A percentile compares a stretch with the other conserved stretches of the same genome.
These are phyloP conservation scores for Cecidostiba fungosa DNA, from an alignment of 2,888 invertebrate species.

Conservation along the genomic window DNA sequence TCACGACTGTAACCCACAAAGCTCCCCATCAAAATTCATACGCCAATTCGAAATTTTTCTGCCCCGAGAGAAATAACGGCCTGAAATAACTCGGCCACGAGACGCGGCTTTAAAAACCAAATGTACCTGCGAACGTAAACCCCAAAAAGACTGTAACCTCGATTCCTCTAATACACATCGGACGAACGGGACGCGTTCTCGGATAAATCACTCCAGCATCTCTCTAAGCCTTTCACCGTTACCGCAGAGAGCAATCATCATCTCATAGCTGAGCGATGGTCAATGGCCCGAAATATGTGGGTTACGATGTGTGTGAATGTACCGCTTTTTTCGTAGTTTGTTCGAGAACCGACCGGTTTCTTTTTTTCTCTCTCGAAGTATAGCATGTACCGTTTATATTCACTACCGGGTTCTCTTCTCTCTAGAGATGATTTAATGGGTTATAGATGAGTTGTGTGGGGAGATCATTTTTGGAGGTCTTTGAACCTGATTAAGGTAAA, in stretches of 20 bases:
- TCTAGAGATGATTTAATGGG: neutral
- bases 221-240: neutral
- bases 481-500: neutral
- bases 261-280: constrained; percentile 32
- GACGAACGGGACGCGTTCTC: neutral
- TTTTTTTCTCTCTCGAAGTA: neutral
- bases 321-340: neutral
- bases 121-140: neutral
- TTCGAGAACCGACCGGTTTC: neutral
- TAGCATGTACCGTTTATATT: constrained; percentile 45
- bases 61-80: neutral
- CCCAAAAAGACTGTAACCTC: neutral
- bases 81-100: too few species aligned
- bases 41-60: neutral
- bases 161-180: neutral
- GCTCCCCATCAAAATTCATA: neutral
- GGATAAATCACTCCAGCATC: neutral
- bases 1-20: neutral
- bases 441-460: neutral
- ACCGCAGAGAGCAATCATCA: neutral
- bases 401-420: too few species aligned
- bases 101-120: too few species aligned
- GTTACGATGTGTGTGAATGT: constrained; percentile 30
- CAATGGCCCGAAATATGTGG: constrained; percentile 57
- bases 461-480: neutral